Percentiles rank a stretch among this genome's conserved stretches.
These are phyloP conservation scores for Periparus ater DNA, from an alignment of 2,797 vertebrate species.

Conservation along the genomic window DNA sequence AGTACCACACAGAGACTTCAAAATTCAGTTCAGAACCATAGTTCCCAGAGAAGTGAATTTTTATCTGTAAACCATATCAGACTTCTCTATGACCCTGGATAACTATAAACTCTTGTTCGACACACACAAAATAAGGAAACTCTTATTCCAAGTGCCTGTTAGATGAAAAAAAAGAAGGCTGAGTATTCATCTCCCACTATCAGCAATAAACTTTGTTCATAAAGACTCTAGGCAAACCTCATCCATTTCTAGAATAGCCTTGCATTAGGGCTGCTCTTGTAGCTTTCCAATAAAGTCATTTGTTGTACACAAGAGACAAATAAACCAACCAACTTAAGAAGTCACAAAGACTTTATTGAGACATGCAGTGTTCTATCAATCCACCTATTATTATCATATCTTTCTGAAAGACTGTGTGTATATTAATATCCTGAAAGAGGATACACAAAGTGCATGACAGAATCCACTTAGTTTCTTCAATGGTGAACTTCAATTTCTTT, in stretches of 20 bases:
- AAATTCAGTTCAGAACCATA: background rate
- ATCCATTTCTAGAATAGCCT: background rate
- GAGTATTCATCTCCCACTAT: background rate
- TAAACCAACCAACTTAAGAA: background rate
- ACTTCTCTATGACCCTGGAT: background rate
- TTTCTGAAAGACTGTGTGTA: background rate
- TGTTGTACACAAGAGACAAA: background rate
- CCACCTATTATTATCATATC: background rate
- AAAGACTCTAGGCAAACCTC: background rate
- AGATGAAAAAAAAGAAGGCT: background rate
- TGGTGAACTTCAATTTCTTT: background rate
- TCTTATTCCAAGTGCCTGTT: background rate
- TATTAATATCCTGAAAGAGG: background rate
- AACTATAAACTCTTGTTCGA: background rate
- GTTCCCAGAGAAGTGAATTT: background rate
- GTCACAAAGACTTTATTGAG: background rate
- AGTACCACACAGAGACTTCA: background rate
- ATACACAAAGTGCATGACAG: background rate
- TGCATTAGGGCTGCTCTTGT: background rate
- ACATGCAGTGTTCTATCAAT: background rate
- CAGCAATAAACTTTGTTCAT: background rate
- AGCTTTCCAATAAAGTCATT: background rate
- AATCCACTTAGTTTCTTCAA: background rate
- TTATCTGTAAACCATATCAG: background rate
- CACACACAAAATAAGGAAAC: background rate